Percentiles rank a stretch among this genome's conserved stretches.
Conservation (phyloP, 2,888 invertebrate genomes). For the Sphaerophoria taeniata region DNA sequence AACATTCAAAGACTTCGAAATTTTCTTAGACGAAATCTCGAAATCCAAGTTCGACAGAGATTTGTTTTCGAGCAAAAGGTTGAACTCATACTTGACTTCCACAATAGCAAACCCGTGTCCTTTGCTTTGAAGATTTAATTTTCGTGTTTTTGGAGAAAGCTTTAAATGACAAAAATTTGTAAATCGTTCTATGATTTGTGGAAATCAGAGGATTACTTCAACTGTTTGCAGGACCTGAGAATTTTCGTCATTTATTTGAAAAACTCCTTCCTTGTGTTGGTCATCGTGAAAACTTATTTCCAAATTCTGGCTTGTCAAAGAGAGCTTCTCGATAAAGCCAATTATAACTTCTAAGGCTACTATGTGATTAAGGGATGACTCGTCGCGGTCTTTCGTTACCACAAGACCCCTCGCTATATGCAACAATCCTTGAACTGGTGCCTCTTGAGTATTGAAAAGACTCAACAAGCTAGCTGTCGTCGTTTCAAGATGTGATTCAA, state of each 20-base stretch:
- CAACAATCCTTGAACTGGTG: constrained; percentile 77
- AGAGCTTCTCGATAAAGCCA: constrained; percentile 83
- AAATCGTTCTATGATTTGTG: not conserved
- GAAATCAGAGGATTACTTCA: constrained; percentile 83
- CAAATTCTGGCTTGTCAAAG: constrained; percentile 83
- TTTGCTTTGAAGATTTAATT: constrained; percentile 17
- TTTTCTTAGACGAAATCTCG: constrained; percentile 2
- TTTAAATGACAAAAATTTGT: not conserved
- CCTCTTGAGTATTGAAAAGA: constrained; percentile 76
- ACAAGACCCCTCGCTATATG: constrained; percentile 89
- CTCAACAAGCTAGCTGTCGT: constrained; percentile 79
- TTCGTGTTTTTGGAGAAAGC: not conserved
- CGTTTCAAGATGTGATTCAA: constrained; percentile 75
- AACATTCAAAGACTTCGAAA: not conserved
- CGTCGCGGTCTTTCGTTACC: constrained; percentile 81
- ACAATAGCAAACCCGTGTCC: constrained; percentile 45
- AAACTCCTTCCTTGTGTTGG: constrained; percentile 79
- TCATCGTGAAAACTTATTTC: constrained; percentile 77
- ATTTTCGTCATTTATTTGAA: constrained; percentile 90
- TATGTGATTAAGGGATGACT: constrained; percentile 76
- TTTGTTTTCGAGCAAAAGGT: not conserved
- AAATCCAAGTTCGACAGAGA: not conserved
- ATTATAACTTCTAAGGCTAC: constrained; percentile 88
- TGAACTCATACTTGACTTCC: constrained; percentile 31
- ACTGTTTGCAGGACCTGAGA: constrained; percentile 91